Conservation (phyloP, 2,888 invertebrate species). For the Pollenia griseotomentosa region DNA sequence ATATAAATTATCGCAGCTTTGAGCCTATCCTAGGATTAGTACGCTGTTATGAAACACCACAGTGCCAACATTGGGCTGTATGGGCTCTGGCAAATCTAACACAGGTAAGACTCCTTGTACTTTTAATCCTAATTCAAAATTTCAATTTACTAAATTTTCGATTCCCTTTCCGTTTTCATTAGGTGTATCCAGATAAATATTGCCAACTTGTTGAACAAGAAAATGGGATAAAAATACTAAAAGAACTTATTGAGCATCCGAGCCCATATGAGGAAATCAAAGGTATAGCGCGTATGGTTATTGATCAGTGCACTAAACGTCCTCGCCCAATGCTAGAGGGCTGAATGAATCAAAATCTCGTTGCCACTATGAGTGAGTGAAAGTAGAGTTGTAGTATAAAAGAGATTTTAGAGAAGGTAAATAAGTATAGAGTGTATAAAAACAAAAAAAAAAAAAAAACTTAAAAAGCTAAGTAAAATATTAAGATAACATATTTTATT, state of each 20-base stretch:
- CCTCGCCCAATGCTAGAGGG: conserved; percentile 81
- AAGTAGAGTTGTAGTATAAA: conserved; percentile 63
- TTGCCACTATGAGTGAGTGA: conserved; percentile 64
- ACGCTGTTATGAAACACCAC: conserved; percentile 92
- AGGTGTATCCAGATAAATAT: conserved; percentile 93
- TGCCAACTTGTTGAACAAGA: conserved; percentile 94
- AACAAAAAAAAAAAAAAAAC: conserved; percentile 47
- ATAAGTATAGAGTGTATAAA: conserved; percentile 46
- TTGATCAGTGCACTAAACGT: conserved; percentile 86
- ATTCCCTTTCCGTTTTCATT: conserved; percentile 59
- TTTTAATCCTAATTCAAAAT: neutral
- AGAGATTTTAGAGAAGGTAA: conserved; percentile 51
- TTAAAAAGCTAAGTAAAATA: conserved; percentile 37
- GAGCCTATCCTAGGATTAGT: conserved; percentile 95
- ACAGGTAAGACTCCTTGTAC: conserved; percentile 80
- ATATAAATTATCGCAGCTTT: conserved; percentile 98
- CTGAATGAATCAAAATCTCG: conserved; percentile 49
- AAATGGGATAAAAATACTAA: conserved; percentile 91
- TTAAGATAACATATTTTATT: conserved; percentile 49
- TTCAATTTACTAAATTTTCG: no score
- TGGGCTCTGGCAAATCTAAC: conserved; percentile 99
- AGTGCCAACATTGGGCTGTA: conserved; percentile 98
- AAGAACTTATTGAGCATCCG: conserved; percentile 87
- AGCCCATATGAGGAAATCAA: conserved; percentile 88
- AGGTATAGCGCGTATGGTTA: conserved; percentile 88